phyloP scores from a whole-genome alignment of 2,113 vertebrate genomes.

The Azemiops feae region DNA sequence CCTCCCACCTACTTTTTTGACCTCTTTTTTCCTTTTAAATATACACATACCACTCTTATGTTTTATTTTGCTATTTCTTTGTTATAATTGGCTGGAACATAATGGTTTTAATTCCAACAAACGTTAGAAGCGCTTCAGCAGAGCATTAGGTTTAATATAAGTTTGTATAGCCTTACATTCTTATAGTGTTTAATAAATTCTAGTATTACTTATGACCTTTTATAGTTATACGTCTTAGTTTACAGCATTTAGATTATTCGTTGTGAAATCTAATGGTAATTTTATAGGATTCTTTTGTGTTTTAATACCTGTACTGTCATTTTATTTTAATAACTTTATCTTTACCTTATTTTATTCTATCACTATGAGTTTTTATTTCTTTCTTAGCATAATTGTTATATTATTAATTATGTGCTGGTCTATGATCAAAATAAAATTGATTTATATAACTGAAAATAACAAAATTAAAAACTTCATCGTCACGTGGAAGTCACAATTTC shows the following conservation, averaged over 20 bases:
- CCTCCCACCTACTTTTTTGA: neutral
- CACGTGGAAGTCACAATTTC: neutral
- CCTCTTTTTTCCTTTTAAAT: neutral
- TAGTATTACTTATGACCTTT: neutral
- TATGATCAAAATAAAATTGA: neutral
- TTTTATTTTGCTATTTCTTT: neutral
- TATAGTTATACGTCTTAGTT: neutral
- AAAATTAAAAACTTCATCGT: neutral
- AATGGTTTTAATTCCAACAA: neutral
- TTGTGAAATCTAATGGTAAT: neutral
- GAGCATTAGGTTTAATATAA: neutral
- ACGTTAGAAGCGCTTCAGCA: neutral
- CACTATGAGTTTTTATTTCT: neutral
- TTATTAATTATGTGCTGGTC: neutral
- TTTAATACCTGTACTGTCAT: neutral
- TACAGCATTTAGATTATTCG: neutral
- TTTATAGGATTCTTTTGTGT: neutral
- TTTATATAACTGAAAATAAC: neutral
- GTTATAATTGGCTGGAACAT: neutral
- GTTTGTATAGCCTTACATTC: neutral
- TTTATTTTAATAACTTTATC: neutral
- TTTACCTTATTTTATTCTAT: neutral
- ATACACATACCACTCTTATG: neutral
- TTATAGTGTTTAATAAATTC: neutral
- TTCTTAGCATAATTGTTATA: neutral